These are phyloP conservation scores for Chionomys nivalis DNA, from an alignment of 2,113 vertebrate species.

Conservation along the genomic window DNA sequence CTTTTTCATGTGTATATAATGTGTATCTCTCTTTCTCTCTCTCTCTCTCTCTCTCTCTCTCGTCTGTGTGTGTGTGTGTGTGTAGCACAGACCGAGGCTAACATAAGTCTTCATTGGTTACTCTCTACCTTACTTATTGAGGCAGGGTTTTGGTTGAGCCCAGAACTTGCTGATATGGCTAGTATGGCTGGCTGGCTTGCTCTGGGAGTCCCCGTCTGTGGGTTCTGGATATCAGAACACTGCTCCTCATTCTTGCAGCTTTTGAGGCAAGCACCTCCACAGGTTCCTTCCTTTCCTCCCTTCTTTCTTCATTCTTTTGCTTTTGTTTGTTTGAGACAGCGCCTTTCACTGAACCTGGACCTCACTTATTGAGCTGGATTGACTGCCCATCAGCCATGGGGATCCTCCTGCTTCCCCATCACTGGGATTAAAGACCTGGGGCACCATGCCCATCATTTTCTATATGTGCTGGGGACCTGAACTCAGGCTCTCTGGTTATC, in stretches of 20 bases:
- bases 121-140: neutral
- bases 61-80: neutral
- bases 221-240: neutral
- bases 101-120: neutral
- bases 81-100: neutral
- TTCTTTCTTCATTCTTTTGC: neutral
- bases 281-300: neutral
- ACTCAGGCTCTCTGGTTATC: too few relatives aligned
- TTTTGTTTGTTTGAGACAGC: neutral
- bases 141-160: neutral
- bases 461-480: neutral
- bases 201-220: neutral
- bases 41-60: too few relatives aligned
- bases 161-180: neutral
- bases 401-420: neutral
- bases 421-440: neutral
- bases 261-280: neutral
- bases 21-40: too few relatives aligned
- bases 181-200: too few relatives aligned
- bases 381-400: neutral
- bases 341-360: neutral
- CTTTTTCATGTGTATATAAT: too few relatives aligned
- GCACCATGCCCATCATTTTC: neutral
- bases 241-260: neutral
- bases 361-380: neutral